Percentiles rank a stretch among this genome's conserved stretches.
Conservation (phyloP, 2,113 vertebrate genomes). For the Trogon surrucura region DNA sequence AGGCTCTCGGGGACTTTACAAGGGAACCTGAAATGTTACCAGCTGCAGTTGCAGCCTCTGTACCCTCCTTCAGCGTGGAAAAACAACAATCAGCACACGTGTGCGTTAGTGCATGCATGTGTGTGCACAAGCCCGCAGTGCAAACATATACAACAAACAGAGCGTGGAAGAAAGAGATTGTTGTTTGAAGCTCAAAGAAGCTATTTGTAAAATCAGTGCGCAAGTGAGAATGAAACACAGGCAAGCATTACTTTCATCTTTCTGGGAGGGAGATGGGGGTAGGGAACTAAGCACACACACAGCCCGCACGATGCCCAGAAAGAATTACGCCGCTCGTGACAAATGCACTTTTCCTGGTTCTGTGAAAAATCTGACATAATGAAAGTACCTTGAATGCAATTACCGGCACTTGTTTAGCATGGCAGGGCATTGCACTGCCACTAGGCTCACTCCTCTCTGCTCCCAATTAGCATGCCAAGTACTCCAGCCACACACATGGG, state of each 20-base stretch:
- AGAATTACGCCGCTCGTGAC: constrained; percentile 48
- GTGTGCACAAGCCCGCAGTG: constrained; percentile 17
- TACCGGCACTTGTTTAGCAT: constrained; percentile 72
- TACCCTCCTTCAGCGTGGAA: background rate
- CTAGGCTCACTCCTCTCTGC: constrained; percentile 72
- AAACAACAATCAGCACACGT: constrained; percentile 20
- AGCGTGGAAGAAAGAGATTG: background rate
- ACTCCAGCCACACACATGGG: constrained; percentile 76
- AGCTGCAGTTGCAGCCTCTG: constrained; percentile 21
- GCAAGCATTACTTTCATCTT: constrained; percentile 55
- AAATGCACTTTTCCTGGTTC: constrained; percentile 73
- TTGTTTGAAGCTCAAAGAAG: constrained; percentile 28
- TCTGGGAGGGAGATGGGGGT: background rate
- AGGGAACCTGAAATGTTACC: constrained; percentile 38
- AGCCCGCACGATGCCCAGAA: background rate
- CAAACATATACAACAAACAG: constrained; percentile 25
- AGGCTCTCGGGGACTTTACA: constrained; percentile 44
- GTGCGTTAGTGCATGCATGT: background rate
- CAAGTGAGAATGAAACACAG: constrained; percentile 1
- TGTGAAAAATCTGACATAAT: constrained; percentile 77
- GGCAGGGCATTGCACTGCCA: constrained; percentile 70
- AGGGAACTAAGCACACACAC: constrained; percentile 30
- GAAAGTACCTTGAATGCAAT: constrained; percentile 74
- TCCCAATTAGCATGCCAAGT: constrained; percentile 84
- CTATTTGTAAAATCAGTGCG: constrained; percentile 36